These are phyloP conservation scores for Xiphophorus birchmanni DNA, from an alignment of 2,797 vertebrate genomes.

Conservation along the genomic window DNA sequence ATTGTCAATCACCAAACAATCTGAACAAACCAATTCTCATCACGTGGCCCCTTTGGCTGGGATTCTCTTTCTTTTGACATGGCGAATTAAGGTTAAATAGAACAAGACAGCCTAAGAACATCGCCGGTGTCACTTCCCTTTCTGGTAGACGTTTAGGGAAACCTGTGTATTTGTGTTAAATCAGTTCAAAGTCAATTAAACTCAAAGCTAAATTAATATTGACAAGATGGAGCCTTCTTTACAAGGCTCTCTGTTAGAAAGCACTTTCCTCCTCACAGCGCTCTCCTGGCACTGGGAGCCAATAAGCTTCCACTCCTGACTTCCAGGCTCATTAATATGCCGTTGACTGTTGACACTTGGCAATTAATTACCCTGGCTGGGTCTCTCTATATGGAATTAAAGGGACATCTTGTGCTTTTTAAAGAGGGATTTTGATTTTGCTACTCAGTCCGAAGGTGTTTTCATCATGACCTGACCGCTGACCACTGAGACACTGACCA, in stretches of 20 bases:
- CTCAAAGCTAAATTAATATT: not conserved
- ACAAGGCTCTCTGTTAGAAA: not conserved
- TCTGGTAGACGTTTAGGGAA: not conserved
- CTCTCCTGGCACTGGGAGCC: not conserved
- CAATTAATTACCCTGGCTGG: conserved; percentile 42
- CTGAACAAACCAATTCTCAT: not conserved
- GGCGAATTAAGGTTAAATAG: not conserved
- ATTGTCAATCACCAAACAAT: not conserved
- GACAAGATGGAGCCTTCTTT: not conserved
- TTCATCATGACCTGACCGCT: not conserved
- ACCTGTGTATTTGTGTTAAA: not conserved
- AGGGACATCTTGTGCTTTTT: not conserved
- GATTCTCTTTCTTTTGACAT: not conserved
- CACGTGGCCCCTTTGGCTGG: not conserved
- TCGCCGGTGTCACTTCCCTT: not conserved
- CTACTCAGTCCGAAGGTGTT: not conserved
- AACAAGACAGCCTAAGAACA: not conserved
- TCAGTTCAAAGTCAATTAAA: not conserved
- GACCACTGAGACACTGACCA: not conserved
- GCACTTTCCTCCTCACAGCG: not conserved
- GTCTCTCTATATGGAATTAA: conserved; percentile 40
- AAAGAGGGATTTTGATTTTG: not conserved
- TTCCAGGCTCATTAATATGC: conserved; percentile 49
- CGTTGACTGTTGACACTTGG: conserved; percentile 30
- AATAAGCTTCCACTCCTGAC: conserved; percentile 9